Evolutionary conservation across 2,797 vertebrate genomes (phyloP).

Genomic region (Hoplostethus atlanticus): DNA sequence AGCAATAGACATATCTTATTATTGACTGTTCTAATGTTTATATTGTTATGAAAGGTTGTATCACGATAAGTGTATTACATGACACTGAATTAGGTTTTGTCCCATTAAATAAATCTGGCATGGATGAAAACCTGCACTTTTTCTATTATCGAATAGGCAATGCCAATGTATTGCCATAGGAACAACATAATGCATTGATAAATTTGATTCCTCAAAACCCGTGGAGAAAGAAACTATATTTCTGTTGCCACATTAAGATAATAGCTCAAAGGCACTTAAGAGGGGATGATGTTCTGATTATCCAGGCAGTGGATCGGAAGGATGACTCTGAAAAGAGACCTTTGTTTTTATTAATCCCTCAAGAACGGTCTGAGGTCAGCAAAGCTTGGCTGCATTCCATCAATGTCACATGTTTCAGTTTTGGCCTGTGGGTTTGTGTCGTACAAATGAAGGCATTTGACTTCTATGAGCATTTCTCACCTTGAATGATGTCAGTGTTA

Average conservation of each 20-base stretch:
- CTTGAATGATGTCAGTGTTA: slow-evolving; percentile 33
- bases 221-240: slow-evolving; percentile 35
- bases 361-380: slow-evolving; percentile 71
- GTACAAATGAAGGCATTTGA: slow-evolving; percentile 54
- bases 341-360: slow-evolving; percentile 76
- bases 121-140: not conserved
- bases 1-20: not conserved
- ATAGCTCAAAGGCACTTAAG: slow-evolving; percentile 43
- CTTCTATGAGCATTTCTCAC: slow-evolving; percentile 51
- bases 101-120: slow-evolving; percentile 30
- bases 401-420: slow-evolving; percentile 67
- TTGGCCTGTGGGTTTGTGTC: slow-evolving; percentile 52
- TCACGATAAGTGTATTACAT: too few relatives aligned
- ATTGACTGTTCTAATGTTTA: slow-evolving; percentile 21
- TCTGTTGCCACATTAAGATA: slow-evolving; percentile 57
- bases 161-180: slow-evolving; percentile 38
- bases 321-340: slow-evolving; percentile 70
- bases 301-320: slow-evolving; percentile 61
- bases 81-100: slow-evolving; percentile 18
- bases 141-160: slow-evolving; percentile 5
- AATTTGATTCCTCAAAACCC: slow-evolving; percentile 29
- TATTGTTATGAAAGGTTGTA: slow-evolving; percentile 11
- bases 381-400: slow-evolving; percentile 66
- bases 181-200: slow-evolving; percentile 7
- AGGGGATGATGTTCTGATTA: slow-evolving; percentile 62